phyloP scores from a whole-genome alignment of 2,888 invertebrate species.

The Trichopoda pennipes region DNA sequence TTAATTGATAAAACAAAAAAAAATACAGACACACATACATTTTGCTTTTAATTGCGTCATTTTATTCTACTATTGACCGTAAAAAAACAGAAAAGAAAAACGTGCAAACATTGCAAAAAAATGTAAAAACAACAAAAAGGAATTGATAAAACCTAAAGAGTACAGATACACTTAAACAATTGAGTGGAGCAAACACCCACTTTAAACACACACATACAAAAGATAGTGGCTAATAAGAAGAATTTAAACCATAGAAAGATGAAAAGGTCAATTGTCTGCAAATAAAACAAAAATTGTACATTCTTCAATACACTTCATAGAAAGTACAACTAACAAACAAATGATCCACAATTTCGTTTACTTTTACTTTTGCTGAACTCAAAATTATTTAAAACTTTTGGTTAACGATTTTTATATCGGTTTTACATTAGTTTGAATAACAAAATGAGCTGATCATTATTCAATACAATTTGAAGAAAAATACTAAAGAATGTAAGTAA shows the following conservation, averaged over 20 bases:
- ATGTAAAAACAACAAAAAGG: not conserved
- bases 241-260: too few relatives aligned
- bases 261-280: not conserved
- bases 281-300: slow-evolving; percentile 21
- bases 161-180: not conserved
- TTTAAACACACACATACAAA: too few relatives aligned
- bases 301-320: too few relatives aligned
- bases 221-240: too few relatives aligned
- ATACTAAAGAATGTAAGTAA: not conserved
- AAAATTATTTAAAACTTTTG: too few relatives aligned
- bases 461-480: not conserved
- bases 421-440: too few relatives aligned
- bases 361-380: too few relatives aligned
- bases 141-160: not conserved
- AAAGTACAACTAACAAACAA: too few relatives aligned
- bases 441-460: too few relatives aligned
- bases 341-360: too few relatives aligned
- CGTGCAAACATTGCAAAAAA: slow-evolving; percentile 17
- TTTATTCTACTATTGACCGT: slow-evolving; percentile 41
- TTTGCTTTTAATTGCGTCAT: slow-evolving; percentile 55
- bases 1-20: slow-evolving; percentile 44
- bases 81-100: slow-evolving; percentile 20
- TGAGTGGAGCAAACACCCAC: too few relatives aligned
- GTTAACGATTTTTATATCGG: too few relatives aligned
- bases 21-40: not conserved